Percentiles rank a stretch among this genome's conserved stretches.
phyloP scores from a whole-genome alignment of 1,140 invertebrate species.

The Monomorium pharaonis region DNA sequence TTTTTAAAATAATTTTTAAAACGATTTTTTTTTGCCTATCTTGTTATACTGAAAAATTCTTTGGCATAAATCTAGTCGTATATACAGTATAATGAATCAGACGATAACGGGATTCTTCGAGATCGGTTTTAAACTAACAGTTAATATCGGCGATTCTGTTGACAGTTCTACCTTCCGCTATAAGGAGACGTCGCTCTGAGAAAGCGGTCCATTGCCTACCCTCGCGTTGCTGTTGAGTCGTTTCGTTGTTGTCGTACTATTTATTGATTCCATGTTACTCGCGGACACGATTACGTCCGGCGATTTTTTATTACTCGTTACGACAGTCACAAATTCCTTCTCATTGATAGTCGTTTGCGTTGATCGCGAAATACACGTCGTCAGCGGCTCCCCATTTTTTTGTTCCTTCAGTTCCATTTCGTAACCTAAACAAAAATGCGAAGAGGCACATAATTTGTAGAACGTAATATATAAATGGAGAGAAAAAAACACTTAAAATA shows the following conservation, averaged over 20 bases:
- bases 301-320: constrained; percentile 63
- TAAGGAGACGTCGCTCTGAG: constrained; percentile 77
- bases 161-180: constrained; percentile 71
- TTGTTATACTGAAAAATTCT: not conserved
- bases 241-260: constrained; percentile 61
- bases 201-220: constrained; percentile 78
- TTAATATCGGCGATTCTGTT: constrained; percentile 48
- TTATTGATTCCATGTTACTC: constrained; percentile 65
- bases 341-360: constrained; percentile 77
- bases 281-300: constrained; percentile 37
- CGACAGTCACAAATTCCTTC: constrained; percentile 51
- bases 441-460: not conserved
- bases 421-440: constrained; percentile 65
- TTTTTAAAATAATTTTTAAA: constrained; percentile 19
- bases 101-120: constrained; percentile 76
- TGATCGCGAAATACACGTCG: constrained; percentile 66
- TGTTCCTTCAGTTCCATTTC: constrained; percentile 78
- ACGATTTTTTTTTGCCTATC: not conserved
- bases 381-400: constrained; percentile 67
- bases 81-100: constrained; percentile 63
- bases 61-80: constrained; percentile 48
- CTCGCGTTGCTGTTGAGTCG: constrained; percentile 71
- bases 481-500: not conserved
- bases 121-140: constrained; percentile 73
- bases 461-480: not conserved